Evolutionary conservation across 2,113 vertebrate genomes (phyloP), one percentile per base, ranked within the genome.

Genomic region (Heptranchias perlo): DNA sequence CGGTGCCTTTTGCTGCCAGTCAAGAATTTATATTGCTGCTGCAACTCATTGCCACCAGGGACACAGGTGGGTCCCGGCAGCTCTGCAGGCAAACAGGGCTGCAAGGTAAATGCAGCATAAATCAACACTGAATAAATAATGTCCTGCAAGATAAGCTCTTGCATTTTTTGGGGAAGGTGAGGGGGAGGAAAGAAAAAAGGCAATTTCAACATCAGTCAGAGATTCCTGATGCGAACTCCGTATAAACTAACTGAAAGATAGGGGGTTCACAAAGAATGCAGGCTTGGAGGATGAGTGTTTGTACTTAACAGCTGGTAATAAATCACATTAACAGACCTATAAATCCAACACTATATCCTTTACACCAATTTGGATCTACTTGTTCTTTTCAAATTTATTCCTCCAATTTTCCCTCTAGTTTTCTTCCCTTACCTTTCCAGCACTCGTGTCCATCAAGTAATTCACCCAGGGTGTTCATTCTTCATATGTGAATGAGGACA

Each of bases 231-330:
- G 39, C 54, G 62, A n/a, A 92, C 54, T 39, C 54, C 35, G 31
- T 92, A 21, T 92, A 62, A 92, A 92, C 58, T n/a, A 92, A 61
- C 21, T n/a, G 54, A 92, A 87, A 39, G 89, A 23, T 39, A 64
- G 89, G 54, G 89, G 62, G 89, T 62, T 93, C 31, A n/a, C 89
- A 93, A 93, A 39, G 89, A 62, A 93, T n/a, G 78, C 21, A 44
- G 39, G 61, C 58, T 61, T 64, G 58, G 35, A 11, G 8, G 58
- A 31, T 62, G 58, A 93, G 61, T 39, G n/a, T 39, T 62, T 62
- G 58, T 62, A 39, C 28, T 93, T 93, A n/a, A 93, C 89, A 93
- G 35, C 35, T 64, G 58, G 58, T 39, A 93, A 62, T 39, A 39
- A 62, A 62, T 93, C 89, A 91, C 52, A 61, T 35, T 61, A 62